Evolutionary conservation across 2,797 vertebrate species (phyloP).

Genomic region (Agapornis canus): DNA sequence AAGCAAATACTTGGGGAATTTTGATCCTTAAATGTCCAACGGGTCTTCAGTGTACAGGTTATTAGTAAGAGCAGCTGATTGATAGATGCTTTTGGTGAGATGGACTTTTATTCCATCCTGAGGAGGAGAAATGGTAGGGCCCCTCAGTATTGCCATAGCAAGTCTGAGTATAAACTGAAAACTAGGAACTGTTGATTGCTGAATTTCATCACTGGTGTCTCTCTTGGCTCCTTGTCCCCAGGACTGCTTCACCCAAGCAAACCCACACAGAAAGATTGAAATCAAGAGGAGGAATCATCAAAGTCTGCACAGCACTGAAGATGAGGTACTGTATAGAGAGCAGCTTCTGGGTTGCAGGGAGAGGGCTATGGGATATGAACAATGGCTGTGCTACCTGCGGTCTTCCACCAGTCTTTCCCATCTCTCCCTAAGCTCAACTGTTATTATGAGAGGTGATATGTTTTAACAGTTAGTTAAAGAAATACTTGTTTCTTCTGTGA

Average conservation of each 20-base stretch:
- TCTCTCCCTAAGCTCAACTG: background rate
- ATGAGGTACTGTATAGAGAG: background rate
- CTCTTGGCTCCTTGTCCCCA: background rate
- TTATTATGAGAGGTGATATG: background rate
- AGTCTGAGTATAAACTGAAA: background rate
- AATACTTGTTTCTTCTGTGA: background rate
- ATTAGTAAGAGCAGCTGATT: background rate
- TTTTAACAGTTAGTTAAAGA: background rate
- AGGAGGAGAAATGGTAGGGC: background rate
- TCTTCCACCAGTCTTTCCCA: background rate
- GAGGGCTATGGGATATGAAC: background rate
- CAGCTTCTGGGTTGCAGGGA: background rate
- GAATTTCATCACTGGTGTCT: background rate
- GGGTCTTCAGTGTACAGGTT: background rate
- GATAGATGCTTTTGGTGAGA: background rate
- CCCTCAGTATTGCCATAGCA: background rate
- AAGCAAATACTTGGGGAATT: background rate
- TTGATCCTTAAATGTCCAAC: background rate
- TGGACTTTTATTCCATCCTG: background rate
- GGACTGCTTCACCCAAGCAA: background rate
- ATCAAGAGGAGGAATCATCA: background rate
- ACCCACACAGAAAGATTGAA: background rate
- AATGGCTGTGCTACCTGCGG: fast-evolving
- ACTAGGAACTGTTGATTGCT: background rate
- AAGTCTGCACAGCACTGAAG: fast-evolving